These are phyloP conservation scores for Archivesica marissinica DNA, from an alignment of 1,140 invertebrate genomes.

Conservation along the genomic window DNA sequence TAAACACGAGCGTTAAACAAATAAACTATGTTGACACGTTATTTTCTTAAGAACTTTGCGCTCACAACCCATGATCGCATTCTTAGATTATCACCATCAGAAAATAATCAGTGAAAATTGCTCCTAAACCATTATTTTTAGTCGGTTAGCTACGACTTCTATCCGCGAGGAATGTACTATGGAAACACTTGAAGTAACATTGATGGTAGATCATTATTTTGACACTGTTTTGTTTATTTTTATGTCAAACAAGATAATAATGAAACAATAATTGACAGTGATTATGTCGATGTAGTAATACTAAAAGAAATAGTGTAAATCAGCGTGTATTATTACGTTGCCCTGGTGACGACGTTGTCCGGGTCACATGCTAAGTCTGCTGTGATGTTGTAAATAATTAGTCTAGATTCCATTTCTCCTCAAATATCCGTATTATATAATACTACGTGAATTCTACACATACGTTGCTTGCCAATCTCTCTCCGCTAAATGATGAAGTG, in stretches of 20 bases:
- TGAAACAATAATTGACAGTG: conserved; percentile 6
- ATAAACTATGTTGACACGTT: conserved; percentile 53
- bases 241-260: neutral
- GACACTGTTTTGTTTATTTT: conserved; percentile 53
- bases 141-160: neutral
- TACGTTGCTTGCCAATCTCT: no score
- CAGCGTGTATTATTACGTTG: no score
- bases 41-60: conserved; percentile 57
- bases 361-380: no score
- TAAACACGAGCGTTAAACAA: conserved; percentile 47
- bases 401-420: no score
- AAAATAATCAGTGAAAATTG: conserved; percentile 15
- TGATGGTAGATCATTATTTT: conserved; percentile 30
- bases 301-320: neutral
- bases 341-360: no score
- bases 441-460: no score
- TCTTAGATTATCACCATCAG: conserved; percentile 32
- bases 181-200: neutral
- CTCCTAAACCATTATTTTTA: neutral
- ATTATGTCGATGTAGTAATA: neutral
- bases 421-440: no score
- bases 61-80: conserved; percentile 2
- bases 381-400: no score
- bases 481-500: no score
- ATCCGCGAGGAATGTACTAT: neutral